Evolutionary conservation across 2,797 vertebrate genomes (phyloP).

Genomic region (Chloroceryle amazona): DNA sequence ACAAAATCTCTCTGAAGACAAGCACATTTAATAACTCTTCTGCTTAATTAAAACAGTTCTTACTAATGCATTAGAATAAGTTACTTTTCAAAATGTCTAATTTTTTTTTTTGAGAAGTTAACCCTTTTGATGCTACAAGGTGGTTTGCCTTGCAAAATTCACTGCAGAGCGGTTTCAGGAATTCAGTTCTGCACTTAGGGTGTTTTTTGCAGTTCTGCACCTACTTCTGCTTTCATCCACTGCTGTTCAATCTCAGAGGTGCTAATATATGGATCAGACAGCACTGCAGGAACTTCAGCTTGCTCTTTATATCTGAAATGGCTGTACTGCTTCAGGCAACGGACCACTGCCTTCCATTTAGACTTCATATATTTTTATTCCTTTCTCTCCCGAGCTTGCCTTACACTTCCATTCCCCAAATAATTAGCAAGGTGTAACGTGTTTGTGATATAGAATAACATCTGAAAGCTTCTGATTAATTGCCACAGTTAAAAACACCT

Average conservation of each 20-base stretch:
- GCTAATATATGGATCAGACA: background rate
- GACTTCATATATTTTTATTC: background rate
- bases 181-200: background rate
- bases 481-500: constrained; percentile 21
- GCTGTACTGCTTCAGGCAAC: constrained; percentile 13
- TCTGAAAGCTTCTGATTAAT: constrained; percentile 7
- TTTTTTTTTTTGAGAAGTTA: background rate
- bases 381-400: background rate
- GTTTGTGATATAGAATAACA: background rate
- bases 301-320: background rate
- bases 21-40: background rate
- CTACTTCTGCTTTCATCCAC: background rate
- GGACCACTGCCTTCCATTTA: background rate
- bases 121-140: background rate
- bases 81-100: background rate
- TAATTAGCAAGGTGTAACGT: background rate
- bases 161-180: background rate
- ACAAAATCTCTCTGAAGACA: background rate
- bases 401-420: background rate
- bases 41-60: background rate
- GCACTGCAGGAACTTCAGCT: background rate
- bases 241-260: background rate
- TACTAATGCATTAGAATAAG: background rate
- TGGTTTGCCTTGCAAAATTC: background rate
- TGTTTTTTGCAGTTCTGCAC: background rate